Evolutionary conservation across 2,113 vertebrate genomes (phyloP).

Genomic region (Actenoides lindsayi): DNA sequence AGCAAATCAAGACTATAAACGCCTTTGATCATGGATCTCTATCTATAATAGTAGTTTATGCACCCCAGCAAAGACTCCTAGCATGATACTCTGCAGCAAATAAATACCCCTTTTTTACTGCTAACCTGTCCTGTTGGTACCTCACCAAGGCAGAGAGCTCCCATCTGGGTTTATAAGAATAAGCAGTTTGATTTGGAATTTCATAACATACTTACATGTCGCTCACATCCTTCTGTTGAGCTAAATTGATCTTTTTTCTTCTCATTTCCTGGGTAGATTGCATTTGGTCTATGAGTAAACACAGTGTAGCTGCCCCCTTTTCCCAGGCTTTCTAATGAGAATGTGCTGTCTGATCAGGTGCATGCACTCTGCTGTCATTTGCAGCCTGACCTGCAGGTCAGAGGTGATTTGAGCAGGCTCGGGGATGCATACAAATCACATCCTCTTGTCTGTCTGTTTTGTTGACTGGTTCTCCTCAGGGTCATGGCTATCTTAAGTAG

Average conservation of each 20-base stretch:
- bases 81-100: constrained; percentile 19
- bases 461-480: constrained; percentile 88
- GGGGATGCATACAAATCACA: constrained; percentile 86
- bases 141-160: neutral
- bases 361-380: constrained; percentile 84
- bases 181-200: constrained; percentile 68
- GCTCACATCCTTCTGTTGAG: constrained; percentile 68
- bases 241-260: constrained; percentile 72
- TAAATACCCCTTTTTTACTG: constrained; percentile 14
- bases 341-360: constrained; percentile 85
- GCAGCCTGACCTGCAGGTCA: constrained; percentile 83
- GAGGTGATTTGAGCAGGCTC: constrained; percentile 81
- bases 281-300: constrained; percentile 79
- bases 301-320: constrained; percentile 73
- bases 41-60: neutral
- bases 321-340: constrained; percentile 83
- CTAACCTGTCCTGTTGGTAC: constrained; percentile 49
- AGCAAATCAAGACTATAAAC: neutral
- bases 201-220: constrained; percentile 67
- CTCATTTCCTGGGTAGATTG: constrained; percentile 77
- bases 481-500: constrained; percentile 86
- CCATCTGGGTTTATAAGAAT: constrained; percentile 49
- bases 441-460: constrained; percentile 88
- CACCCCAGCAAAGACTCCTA: neutral
- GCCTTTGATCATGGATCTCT: neutral